Evolutionary conservation across 2,113 vertebrate genomes (phyloP), one percentile per base, ranked within the genome.

Genomic region (Parotia lawesii): DNA sequence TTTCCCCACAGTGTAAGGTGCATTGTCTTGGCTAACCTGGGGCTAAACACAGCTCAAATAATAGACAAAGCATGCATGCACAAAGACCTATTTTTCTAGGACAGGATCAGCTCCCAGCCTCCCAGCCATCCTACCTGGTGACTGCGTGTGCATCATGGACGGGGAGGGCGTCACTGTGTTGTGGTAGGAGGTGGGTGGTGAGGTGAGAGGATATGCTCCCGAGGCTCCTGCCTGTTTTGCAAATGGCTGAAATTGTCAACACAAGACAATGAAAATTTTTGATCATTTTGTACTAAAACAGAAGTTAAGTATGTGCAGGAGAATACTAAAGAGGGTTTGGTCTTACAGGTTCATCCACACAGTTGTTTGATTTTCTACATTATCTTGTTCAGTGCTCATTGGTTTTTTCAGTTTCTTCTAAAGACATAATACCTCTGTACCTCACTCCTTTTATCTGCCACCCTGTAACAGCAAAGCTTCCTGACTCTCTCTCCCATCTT

Each of bases 61-160:
- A 53, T 2, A 85, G 21, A 57, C 83, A 29, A 65, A 51, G 5
- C 14, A 66, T 1, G 12, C 50, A 47, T 1, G 4, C 11, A 38
- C 29, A 47, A 27, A 76, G 15, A 54, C 10, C 15, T 67, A 0
- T n/a, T 44, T 51, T 60, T 47, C 48, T 44, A 56, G 77, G 10
- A 69, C 20, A 31, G 9, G 9, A 61, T 25, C 5, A 75, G 51
- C 33, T 71, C 19, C 56, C 54, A 44, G 38, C 14, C 51, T 31
- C 62, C 64, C 58, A 60, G 51, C 44, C 51, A 40, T 45, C 93
- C 97, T 98, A 99, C 99, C 99, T 98, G 99, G 99, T 60, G 99
- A 99, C 95, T 99, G 99, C 2, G 99, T 99, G 94, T 99, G 98
- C 98, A 99, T 99, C 99, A 99, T 99, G 89, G 99, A 99, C 0